Conservation (phyloP, 1,140 invertebrate species). For the Diuraphis noxia region DNA sequence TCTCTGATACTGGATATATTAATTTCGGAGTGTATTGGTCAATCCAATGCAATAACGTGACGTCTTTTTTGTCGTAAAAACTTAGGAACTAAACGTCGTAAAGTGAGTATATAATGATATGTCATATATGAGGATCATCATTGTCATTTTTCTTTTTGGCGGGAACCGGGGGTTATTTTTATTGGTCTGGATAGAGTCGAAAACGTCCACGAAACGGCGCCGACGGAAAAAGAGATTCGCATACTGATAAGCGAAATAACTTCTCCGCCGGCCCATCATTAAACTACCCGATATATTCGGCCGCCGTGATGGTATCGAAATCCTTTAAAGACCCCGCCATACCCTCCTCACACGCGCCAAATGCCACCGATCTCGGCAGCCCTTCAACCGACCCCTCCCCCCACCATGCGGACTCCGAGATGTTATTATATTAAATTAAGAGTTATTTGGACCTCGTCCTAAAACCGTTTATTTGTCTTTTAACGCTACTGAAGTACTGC, state of each 20-base stretch:
- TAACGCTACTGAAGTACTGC: conserved; percentile 14
- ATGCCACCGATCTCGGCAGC: background rate
- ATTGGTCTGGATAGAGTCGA: conserved; percentile 14
- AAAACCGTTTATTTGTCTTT: conserved; percentile 38
- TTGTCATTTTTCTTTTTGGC: background rate
- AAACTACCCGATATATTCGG: conserved; percentile 45
- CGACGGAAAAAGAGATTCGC: conserved; percentile 40
- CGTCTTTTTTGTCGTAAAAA: conserved; percentile 14
- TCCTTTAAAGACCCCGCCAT: background rate
- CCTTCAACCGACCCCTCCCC: background rate
- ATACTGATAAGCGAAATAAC: conserved; percentile 41
- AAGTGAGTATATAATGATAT: background rate
- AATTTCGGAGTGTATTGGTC: background rate
- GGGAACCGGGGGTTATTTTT: conserved; percentile 9
- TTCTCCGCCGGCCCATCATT: background rate
- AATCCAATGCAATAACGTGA: background rate
- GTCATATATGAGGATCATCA: background rate
- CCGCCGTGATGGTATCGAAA: conserved; percentile 27
- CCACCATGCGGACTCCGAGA: background rate
- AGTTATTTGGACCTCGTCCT: background rate
- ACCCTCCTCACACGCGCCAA: background rate
- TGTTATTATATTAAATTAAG: conserved; percentile 42
- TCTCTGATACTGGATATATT: background rate
- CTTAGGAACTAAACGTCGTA: background rate
- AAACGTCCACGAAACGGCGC: conserved; percentile 40